These are phyloP conservation scores for Alces alces DNA, from an alignment of 2,113 vertebrate genomes.

Conservation along the genomic window DNA sequence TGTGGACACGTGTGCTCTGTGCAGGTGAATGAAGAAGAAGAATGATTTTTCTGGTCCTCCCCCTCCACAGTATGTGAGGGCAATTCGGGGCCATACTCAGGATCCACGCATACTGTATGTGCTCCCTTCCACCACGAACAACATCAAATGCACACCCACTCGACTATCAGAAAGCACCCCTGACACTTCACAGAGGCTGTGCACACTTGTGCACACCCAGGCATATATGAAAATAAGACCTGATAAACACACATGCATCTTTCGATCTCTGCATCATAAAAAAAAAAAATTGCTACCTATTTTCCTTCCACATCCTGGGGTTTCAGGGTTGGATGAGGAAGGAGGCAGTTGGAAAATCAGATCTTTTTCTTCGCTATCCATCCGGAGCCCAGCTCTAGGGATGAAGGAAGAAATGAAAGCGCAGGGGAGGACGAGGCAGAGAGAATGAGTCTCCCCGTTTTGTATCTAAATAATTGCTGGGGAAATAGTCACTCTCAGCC, in stretches of 20 bases:
- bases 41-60: neutral
- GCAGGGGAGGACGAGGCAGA: neutral
- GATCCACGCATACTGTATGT: neutral
- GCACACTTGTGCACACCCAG: neutral
- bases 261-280: neutral
- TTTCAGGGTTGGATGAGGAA: conserved; percentile 29
- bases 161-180: neutral
- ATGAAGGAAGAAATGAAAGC: neutral
- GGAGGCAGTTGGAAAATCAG: conserved; percentile 26
- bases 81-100: neutral
- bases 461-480: neutral
- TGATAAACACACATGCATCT: neutral
- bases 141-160: neutral
- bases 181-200: neutral
- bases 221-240: neutral
- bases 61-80: neutral
- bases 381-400: neutral
- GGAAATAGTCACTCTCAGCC: neutral
- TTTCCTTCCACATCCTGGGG: neutral
- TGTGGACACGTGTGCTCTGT: neutral
- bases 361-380: neutral
- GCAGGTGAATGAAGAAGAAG: neutral
- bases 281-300: neutral
- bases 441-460: neutral
- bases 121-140: neutral